These are phyloP conservation scores for Crocallis elinguaria DNA, from an alignment of 2,888 invertebrate species.

Conservation along the genomic window DNA sequence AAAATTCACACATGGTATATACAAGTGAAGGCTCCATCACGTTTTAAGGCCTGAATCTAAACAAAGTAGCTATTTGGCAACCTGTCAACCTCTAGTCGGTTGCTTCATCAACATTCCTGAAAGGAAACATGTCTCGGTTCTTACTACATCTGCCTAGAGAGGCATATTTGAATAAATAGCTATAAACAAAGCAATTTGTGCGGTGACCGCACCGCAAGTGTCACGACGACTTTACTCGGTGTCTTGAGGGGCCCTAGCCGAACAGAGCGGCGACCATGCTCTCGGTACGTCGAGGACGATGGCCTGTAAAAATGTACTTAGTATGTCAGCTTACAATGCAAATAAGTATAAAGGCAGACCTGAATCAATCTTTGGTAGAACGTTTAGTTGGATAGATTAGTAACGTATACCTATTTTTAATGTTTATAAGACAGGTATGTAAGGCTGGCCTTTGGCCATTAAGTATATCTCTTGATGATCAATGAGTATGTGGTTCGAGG, in stretches of 20 bases:
- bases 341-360: too few relatives aligned
- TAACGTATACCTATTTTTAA: too few relatives aligned
- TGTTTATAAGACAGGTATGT: too few relatives aligned
- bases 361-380: too few relatives aligned
- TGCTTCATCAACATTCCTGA: slow-evolving; percentile 3
- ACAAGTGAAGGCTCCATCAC: background rate
- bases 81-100: background rate
- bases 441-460: too few relatives aligned
- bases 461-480: too few relatives aligned
- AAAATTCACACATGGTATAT: background rate
- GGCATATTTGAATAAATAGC: slow-evolving; percentile 57
- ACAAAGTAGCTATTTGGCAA: background rate
- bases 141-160: slow-evolving; percentile 37
- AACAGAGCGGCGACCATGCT: slow-evolving; percentile 14
- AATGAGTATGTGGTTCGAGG: too few relatives aligned
- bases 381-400: too few relatives aligned
- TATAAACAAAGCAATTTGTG: slow-evolving; percentile 67
- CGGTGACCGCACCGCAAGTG: slow-evolving; percentile 50
- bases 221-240: slow-evolving; percentile 33
- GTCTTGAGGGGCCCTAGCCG: slow-evolving; percentile 3
- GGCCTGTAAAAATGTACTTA: background rate
- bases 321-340: too few relatives aligned
- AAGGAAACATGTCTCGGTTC: slow-evolving; percentile 12
- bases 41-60: background rate
- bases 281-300: background rate